Conservation (phyloP, 2,888 invertebrate species). For the Pardosa pseudoannulata region DNA sequence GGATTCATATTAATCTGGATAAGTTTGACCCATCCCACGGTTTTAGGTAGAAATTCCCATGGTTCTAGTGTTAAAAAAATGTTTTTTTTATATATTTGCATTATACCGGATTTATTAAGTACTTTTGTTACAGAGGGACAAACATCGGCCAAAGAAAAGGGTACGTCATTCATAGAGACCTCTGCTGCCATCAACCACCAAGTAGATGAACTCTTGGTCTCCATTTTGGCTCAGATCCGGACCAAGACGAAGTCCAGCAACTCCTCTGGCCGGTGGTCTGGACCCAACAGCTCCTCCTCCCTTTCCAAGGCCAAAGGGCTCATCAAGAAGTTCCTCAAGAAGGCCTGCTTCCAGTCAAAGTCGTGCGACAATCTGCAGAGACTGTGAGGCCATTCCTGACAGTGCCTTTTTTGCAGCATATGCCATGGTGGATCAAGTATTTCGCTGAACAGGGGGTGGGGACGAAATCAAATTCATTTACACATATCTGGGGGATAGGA, state of each 20-base stretch:
- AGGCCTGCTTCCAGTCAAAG: conserved; percentile 79
- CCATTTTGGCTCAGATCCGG: conserved; percentile 92
- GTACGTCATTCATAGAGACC: conserved; percentile 95
- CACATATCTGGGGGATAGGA: background rate
- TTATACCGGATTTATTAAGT: background rate
- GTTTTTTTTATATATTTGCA: no score
- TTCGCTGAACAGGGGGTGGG: background rate
- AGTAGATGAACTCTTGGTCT: conserved; percentile 95
- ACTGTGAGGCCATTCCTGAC: conserved; percentile 76
- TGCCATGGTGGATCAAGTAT: conserved; percentile 3
- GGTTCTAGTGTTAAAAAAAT: no score
- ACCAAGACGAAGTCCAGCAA: conserved; percentile 80
- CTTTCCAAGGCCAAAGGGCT: conserved; percentile 85
- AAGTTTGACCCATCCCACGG: no score
- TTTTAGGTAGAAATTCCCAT: no score
- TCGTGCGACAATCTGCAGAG: conserved; percentile 81
- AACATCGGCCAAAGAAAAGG: conserved; percentile 91
- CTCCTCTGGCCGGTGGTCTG: conserved; percentile 13
- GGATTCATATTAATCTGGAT: no score
- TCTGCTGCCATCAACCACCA: conserved; percentile 99
- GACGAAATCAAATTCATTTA: no score
- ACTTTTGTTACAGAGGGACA: conserved; percentile 86
- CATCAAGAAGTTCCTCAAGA: conserved; percentile 86
- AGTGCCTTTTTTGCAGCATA: conserved; percentile 1
- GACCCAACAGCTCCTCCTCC: conserved; percentile 30